These are phyloP conservation scores for Propithecus coquereli DNA, from an alignment of 2,113 vertebrate species.

Conservation along the genomic window DNA sequence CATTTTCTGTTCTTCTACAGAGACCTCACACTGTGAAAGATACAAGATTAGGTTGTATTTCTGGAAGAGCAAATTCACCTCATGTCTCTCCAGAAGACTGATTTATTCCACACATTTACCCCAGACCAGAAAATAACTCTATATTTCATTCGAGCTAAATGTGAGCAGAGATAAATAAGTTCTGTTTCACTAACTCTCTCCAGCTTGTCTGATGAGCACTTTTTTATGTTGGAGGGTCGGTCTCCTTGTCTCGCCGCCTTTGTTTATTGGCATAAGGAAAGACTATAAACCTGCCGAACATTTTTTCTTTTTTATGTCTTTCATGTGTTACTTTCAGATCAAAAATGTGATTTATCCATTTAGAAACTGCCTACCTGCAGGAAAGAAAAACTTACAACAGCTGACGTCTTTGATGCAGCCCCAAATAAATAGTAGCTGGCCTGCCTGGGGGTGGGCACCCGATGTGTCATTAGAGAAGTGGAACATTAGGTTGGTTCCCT, in stretches of 20 bases:
- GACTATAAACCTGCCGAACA: not conserved
- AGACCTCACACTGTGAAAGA: not conserved
- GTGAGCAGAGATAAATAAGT: not conserved
- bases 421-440: conserved; percentile 68
- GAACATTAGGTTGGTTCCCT: rapidly evolving
- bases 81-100: not conserved
- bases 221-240: not conserved
- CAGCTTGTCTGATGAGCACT: not conserved
- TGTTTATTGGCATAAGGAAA: conserved; percentile 9
- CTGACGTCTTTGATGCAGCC: conserved; percentile 63
- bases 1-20: not conserved
- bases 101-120: not conserved
- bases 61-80: not conserved
- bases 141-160: not conserved
- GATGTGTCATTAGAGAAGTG: conserved; percentile 52
- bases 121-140: not conserved
- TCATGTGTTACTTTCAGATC: not conserved
- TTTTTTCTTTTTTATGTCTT: conserved; percentile 49
- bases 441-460: conserved; percentile 61
- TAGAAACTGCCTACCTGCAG: conserved; percentile 49
- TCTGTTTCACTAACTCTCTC: not conserved
- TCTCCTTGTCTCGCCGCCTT: conserved; percentile 41
- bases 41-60: not conserved
- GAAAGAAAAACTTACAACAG: conserved; percentile 45
- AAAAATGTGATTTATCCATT: conserved; percentile 60